A percentile compares a stretch with the other conserved stretches of the same genome.
phyloP scores from a whole-genome alignment of 2,797 vertebrate species.

The Astyanax mexicanus region DNA sequence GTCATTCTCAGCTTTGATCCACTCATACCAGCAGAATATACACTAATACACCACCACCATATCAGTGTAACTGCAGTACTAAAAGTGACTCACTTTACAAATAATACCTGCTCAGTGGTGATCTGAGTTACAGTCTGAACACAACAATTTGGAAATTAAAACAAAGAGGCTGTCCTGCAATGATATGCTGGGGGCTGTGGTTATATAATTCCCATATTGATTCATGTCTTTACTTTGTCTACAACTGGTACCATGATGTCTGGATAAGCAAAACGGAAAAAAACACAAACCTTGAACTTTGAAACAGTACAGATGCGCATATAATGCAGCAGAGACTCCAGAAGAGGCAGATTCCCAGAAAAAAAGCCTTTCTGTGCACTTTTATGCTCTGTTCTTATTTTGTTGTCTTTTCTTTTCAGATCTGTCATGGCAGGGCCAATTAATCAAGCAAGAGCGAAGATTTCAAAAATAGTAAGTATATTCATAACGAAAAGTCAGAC shows the following conservation, averaged over 20 bases:
- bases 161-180: neutral
- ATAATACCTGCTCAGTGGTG: too few relatives aligned
- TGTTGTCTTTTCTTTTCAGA: constrained; percentile 18
- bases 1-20: too few relatives aligned
- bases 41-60: too few relatives aligned
- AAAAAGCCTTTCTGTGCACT: neutral
- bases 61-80: too few relatives aligned
- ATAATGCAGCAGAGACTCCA: constrained; percentile 1
- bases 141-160: too few relatives aligned
- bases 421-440: constrained; percentile 65
- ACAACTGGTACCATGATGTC: neutral
- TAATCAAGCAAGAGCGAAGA: constrained; percentile 79
- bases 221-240: neutral
- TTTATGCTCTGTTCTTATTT: neutral
- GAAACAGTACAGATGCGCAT: constrained; percentile 1
- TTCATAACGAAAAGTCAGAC: neutral
- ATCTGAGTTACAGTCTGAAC: too few relatives aligned
- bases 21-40: too few relatives aligned
- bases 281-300: constrained; percentile 31
- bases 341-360: constrained; percentile 3
- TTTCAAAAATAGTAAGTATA: constrained; percentile 80
- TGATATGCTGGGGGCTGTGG: neutral
- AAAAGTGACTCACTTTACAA: too few relatives aligned
- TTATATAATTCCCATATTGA: constrained; percentile 11
- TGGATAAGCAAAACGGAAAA: constrained; percentile 23